These are phyloP conservation scores for Sakesphorus luctuosus DNA, from an alignment of 2,113 vertebrate genomes.

Conservation along the genomic window DNA sequence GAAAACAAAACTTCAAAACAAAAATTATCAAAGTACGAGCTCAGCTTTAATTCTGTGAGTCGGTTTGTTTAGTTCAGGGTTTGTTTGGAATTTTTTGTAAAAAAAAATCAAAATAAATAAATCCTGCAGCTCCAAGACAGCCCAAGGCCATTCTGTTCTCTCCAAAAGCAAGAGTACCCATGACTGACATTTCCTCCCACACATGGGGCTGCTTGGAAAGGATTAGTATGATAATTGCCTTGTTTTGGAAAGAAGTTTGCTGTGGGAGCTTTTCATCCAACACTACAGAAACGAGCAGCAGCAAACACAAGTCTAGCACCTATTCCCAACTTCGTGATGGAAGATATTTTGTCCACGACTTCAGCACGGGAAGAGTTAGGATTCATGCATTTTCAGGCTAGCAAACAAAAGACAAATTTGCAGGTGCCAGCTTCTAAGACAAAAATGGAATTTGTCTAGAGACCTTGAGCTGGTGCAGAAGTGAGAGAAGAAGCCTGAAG, in stretches of 20 bases:
- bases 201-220: not conserved
- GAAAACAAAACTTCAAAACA: not conserved
- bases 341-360: not conserved
- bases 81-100: not conserved
- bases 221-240: not conserved
- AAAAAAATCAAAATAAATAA: not conserved
- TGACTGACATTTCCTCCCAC: conserved; percentile 26
- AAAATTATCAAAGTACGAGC: not conserved
- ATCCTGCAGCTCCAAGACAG: not conserved
- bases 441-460: no score
- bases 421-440: no score
- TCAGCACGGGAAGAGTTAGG: not conserved
- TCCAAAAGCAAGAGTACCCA: not conserved
- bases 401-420: no score
- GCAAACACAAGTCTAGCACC: not conserved
- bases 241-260: conserved; percentile 27
- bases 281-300: not conserved
- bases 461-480: no score
- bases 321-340: not conserved
- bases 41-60: not conserved
- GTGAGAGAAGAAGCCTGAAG: no score
- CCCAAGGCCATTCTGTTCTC: not conserved
- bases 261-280: not conserved
- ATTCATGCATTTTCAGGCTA: no score
- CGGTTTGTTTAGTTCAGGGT: not conserved